Evolutionary conservation across 1,140 invertebrate species (phyloP).

Genomic region (Ostrea edulis): DNA sequence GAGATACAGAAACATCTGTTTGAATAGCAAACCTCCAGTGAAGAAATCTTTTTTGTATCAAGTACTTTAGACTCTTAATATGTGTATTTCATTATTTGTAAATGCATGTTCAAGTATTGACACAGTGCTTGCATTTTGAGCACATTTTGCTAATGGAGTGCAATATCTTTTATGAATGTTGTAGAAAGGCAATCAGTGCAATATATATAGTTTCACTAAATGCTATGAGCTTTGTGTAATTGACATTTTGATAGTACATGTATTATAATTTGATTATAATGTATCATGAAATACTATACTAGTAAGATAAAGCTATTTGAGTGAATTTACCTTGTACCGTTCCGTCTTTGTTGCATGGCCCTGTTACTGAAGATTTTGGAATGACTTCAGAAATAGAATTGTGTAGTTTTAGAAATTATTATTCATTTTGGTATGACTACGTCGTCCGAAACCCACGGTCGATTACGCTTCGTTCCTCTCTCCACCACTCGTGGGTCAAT

Average conservation of each 20-base stretch:
- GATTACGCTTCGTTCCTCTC: too few species aligned
- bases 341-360: too few species aligned
- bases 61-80: slow-evolving; percentile 26
- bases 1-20: slow-evolving; percentile 11
- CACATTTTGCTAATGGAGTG: not conserved
- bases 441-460: too few species aligned
- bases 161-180: not conserved
- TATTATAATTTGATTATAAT: too few species aligned
- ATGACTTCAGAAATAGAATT: too few species aligned
- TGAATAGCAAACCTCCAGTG: not conserved
- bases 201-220: not conserved
- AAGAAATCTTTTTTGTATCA: not conserved
- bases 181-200: not conserved
- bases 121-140: not conserved
- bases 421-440: too few species aligned
- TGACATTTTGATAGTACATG: not conserved
- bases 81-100: slow-evolving; percentile 5
- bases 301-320: too few species aligned
- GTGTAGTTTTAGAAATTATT: too few species aligned
- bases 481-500: too few species aligned
- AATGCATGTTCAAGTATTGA: slow-evolving; percentile 29
- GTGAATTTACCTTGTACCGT: too few species aligned
- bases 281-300: too few species aligned
- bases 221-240: not conserved
- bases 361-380: too few species aligned